phyloP scores from a whole-genome alignment of 1,140 invertebrate genomes.

The Drosophila cardini region DNA sequence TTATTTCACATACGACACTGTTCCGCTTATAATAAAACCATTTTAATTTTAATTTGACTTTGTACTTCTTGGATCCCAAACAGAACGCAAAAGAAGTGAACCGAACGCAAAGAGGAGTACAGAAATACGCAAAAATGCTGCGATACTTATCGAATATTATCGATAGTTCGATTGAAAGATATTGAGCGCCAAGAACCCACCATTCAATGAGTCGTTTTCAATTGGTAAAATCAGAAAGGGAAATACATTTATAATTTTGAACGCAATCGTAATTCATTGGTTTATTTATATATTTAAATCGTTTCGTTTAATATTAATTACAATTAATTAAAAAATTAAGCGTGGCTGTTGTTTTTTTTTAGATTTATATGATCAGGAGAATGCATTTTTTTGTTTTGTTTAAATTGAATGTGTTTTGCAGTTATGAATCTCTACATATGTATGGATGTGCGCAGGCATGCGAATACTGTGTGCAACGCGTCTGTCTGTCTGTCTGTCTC shows the following conservation, averaged over 20 bases:
- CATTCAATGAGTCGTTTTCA: neutral
- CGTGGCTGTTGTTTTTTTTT: constrained; percentile 78
- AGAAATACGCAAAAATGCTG: constrained; percentile 28
- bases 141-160: constrained; percentile 30
- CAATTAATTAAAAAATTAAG: constrained; percentile 81
- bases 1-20: constrained; percentile 20
- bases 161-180: neutral
- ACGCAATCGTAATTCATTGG: constrained; percentile 62
- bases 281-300: constrained; percentile 82
- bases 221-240: neutral
- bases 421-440: constrained; percentile 59
- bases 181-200: neutral
- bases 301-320: constrained; percentile 78
- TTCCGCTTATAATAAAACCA: constrained; percentile 17
- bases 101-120: constrained; percentile 20
- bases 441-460: constrained; percentile 66
- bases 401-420: constrained; percentile 69
- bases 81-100: constrained; percentile 38
- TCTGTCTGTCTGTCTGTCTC: constrained; percentile 12
- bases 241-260: constrained; percentile 6
- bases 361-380: constrained; percentile 78
- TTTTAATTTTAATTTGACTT: constrained; percentile 28
- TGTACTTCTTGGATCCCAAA: constrained; percentile 38
- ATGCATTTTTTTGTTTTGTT: constrained; percentile 63
- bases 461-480: constrained; percentile 62